Conservation (phyloP, 2,797 vertebrate genomes). For the Tapirus indicus region DNA sequence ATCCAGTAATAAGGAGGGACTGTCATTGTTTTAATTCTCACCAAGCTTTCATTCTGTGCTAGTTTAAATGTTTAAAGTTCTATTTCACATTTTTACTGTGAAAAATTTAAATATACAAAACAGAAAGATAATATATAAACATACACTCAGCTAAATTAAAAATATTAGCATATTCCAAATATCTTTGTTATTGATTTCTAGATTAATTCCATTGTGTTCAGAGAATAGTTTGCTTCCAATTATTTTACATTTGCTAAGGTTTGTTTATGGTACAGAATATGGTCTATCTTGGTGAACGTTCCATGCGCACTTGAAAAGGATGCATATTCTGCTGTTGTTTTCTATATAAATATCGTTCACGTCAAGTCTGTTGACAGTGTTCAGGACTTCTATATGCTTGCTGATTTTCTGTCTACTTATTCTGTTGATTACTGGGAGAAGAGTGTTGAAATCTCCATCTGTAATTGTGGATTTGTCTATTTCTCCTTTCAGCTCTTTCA, state of each 20-base stretch:
- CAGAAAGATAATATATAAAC: background rate
- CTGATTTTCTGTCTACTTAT: background rate
- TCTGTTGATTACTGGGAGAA: background rate
- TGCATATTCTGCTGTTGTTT: background rate
- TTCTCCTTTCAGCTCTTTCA: slow-evolving; percentile 18
- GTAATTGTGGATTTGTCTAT: background rate
- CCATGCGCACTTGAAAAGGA: background rate
- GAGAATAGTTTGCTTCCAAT: slow-evolving; percentile 9
- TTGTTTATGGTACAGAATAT: background rate
- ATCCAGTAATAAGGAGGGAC: background rate
- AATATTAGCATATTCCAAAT: background rate
- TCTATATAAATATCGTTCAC: background rate
- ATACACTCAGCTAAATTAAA: background rate
- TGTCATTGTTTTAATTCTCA: slow-evolving; percentile 25
- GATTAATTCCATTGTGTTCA: slow-evolving; percentile 21
- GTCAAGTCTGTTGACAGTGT: background rate
- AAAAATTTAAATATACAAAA: slow-evolving; percentile 25
- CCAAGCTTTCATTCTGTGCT: slow-evolving; percentile 15
- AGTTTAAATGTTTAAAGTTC: background rate
- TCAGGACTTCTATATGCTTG: background rate
- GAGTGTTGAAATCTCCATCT: background rate
- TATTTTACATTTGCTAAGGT: background rate
- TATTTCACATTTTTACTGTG: slow-evolving; percentile 25
- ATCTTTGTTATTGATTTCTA: slow-evolving; percentile 22
- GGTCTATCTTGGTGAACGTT: background rate